A percentile compares a stretch with the other conserved stretches of the same genome.
These are phyloP conservation scores for Hypomecis atomaria DNA, from an alignment of 2,888 invertebrate genomes.

Conservation along the genomic window DNA sequence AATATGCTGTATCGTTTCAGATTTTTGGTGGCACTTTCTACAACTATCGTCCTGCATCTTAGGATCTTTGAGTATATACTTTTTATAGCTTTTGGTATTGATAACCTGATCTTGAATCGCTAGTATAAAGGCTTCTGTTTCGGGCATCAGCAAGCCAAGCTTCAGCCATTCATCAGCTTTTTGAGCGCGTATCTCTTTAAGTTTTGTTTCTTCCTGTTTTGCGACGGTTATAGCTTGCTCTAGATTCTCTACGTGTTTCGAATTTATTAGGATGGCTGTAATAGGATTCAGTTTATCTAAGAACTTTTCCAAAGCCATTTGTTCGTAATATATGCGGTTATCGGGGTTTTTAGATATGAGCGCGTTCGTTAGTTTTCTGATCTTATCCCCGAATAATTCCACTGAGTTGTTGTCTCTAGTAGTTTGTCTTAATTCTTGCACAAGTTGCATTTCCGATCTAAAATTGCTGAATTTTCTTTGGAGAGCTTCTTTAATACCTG, in stretches of 20 bases:
- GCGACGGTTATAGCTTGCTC: constrained; percentile 41
- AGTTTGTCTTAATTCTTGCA: constrained; percentile 34
- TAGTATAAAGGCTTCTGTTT: too few species aligned
- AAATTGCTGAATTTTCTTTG: too few species aligned
- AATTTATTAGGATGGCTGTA: constrained; percentile 34
- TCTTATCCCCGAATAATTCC: background rate
- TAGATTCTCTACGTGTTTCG: constrained; percentile 35
- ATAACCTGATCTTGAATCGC: too few species aligned
- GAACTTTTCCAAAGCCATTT: constrained; percentile 41
- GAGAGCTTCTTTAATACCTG: too few species aligned
- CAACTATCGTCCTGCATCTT: too few species aligned
- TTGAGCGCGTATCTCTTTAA: constrained; percentile 7
- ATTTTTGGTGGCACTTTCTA: too few species aligned
- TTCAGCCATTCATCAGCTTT: too few species aligned
- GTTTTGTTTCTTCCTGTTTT: constrained; percentile 43
- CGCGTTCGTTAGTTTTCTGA: too few species aligned
- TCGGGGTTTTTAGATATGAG: constrained; percentile 8
- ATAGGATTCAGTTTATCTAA: constrained; percentile 43
- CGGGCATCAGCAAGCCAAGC: too few species aligned
- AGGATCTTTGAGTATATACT: too few species aligned
- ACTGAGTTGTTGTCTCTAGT: constrained; percentile 28
- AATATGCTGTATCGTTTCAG: too few species aligned
- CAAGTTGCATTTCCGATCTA: constrained; percentile 22
- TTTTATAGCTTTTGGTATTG: too few species aligned
- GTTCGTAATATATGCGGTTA: constrained; percentile 34